Percentiles rank a stretch among this genome's conserved stretches.
These are phyloP conservation scores for Erinaceus europaeus DNA, from an alignment of 2,113 vertebrate genomes.

Conservation along the genomic window DNA sequence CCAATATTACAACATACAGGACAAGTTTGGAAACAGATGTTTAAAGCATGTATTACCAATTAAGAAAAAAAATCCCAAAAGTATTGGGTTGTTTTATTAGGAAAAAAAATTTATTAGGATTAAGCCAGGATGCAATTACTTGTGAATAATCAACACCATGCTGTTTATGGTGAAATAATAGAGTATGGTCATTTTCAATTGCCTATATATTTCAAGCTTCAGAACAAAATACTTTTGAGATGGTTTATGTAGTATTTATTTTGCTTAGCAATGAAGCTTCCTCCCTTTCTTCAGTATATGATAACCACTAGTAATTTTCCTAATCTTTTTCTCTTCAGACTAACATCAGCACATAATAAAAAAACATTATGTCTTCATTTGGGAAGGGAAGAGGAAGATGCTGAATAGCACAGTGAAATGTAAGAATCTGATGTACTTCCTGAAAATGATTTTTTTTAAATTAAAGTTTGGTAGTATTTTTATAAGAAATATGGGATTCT, in stretches of 20 bases:
- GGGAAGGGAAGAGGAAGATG: rapidly evolving
- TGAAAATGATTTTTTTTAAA: too few species aligned
- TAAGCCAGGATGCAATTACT: not conserved
- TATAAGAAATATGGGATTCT: too few species aligned
- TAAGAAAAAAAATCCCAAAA: not conserved
- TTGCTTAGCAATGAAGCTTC: not conserved
- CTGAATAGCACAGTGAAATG: too few species aligned
- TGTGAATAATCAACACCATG: not conserved
- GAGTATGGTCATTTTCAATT: not conserved
- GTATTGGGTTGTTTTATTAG: not conserved
- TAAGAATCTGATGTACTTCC: too few species aligned
- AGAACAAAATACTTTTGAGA: not conserved
- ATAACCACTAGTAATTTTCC: not conserved
- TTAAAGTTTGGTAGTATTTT: too few species aligned
- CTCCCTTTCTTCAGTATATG: not conserved
- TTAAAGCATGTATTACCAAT: constrained; percentile 8
- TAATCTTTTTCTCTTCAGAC: not conserved
- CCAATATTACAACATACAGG: not conserved
- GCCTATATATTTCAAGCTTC: not conserved
- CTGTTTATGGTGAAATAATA: not conserved
- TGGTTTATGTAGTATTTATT: not conserved
- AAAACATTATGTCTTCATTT: not conserved
- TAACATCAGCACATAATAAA: not conserved
- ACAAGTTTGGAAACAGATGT: not conserved
- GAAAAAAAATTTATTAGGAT: not conserved